These are phyloP conservation scores for Dasypogon diadema DNA, from an alignment of 2,888 invertebrate genomes.

Conservation along the genomic window DNA sequence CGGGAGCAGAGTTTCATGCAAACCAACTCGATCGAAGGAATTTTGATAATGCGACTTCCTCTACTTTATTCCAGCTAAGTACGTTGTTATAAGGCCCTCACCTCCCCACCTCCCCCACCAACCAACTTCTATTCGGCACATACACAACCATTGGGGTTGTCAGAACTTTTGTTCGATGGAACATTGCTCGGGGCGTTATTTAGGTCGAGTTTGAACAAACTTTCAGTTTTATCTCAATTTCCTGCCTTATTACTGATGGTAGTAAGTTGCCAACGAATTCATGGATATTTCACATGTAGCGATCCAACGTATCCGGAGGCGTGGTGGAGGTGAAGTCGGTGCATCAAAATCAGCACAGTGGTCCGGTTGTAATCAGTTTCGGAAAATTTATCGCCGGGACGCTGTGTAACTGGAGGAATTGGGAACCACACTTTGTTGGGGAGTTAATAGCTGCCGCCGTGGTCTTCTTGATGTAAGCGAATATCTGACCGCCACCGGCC, in stretches of 20 bases:
- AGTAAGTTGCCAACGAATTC: conserved; percentile 13
- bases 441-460: conserved; percentile 2
- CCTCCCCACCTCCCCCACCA: not conserved
- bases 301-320: not conserved
- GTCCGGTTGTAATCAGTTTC: conserved; percentile 32
- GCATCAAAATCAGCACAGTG: not conserved
- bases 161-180: conserved; percentile 17
- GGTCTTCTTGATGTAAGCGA: conserved; percentile 5
- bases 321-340: not conserved
- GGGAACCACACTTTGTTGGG: not conserved
- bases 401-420: not conserved
- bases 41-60: conserved; percentile 38
- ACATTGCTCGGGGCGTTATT: not conserved
- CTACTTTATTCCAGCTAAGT: conserved; percentile 19
- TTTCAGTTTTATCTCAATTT: conserved; percentile 46
- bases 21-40: conserved; percentile 19
- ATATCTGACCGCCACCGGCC: conserved; percentile 33
- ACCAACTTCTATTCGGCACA: not conserved
- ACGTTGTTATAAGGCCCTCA: not conserved
- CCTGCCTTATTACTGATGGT: conserved; percentile 41
- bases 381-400: conserved; percentile 11
- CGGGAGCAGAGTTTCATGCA: not conserved
- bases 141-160: conserved; percentile 17
- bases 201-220: conserved; percentile 25
- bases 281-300: conserved; percentile 1